Conservation (phyloP, 1,140 invertebrate species). For the Eupristina koningsbergeri region DNA sequence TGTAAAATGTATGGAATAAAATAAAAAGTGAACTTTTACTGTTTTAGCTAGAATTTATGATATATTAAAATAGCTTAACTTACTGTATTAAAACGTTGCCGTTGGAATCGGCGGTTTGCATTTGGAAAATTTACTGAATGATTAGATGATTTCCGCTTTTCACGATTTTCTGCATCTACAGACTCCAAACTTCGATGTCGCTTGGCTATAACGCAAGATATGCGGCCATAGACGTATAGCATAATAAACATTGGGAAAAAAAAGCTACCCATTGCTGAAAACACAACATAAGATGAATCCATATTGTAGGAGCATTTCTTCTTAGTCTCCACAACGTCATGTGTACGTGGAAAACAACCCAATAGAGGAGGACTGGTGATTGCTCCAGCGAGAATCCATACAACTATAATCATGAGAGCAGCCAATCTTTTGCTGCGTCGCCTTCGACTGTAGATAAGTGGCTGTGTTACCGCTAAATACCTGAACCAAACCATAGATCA, state of each 20-base stretch:
- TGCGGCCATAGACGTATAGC: slow-evolving; percentile 91
- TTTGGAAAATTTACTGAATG: neutral
- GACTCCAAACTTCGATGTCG: slow-evolving; percentile 73
- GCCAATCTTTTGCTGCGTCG: slow-evolving; percentile 85
- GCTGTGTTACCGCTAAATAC: slow-evolving; percentile 90
- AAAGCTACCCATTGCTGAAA: slow-evolving; percentile 93
- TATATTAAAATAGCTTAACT: neutral
- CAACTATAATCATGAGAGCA: slow-evolving; percentile 84
- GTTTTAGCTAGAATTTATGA: neutral
- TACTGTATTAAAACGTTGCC: slow-evolving; percentile 13
- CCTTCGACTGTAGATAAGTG: slow-evolving; percentile 85
- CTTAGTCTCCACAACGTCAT: slow-evolving; percentile 55
- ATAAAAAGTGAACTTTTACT: neutral
- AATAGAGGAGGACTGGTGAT: slow-evolving; percentile 90
- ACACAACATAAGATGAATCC: slow-evolving; percentile 90
- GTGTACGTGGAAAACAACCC: slow-evolving; percentile 76
- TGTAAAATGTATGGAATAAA: neutral
- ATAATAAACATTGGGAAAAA: slow-evolving; percentile 94
- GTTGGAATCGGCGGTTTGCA: neutral
- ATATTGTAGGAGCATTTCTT: slow-evolving; percentile 82
- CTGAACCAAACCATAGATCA: slow-evolving; percentile 61
- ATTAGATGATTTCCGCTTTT: slow-evolving; percentile 9
- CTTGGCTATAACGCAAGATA: slow-evolving; percentile 87
- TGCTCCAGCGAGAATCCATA: slow-evolving; percentile 86
- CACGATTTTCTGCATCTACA: slow-evolving; percentile 46